Evolutionary conservation across 2,113 vertebrate species (phyloP).

Genomic region (Apodemus sylvaticus): DNA sequence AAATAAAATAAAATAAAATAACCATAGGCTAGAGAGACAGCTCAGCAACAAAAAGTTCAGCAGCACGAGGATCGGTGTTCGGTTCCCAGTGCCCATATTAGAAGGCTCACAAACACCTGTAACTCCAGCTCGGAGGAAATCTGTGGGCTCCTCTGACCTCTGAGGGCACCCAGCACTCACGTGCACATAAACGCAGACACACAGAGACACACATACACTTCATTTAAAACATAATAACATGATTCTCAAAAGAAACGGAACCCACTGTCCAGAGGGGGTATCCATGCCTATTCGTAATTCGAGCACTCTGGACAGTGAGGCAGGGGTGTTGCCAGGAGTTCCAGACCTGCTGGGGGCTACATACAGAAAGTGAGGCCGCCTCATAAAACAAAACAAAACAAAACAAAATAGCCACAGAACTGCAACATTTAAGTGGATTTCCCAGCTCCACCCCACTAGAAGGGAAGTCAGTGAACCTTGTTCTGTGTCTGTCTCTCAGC

Average conservation of each 20-base stretch:
- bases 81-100: neutral
- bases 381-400: neutral
- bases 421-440: neutral
- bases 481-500: neutral
- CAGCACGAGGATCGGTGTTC: neutral
- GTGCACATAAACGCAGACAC: neutral
- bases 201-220: neutral
- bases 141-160: neutral
- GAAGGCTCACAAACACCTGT: neutral
- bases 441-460: neutral
- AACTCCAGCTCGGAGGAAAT: too few species aligned
- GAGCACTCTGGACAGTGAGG: neutral
- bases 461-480: constrained; percentile 23
- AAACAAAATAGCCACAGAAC: neutral
- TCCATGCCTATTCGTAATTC: neutral
- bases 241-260: neutral
- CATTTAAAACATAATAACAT: neutral
- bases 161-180: neutral
- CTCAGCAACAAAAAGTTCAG: neutral
- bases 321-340: neutral
- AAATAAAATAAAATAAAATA: neutral
- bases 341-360: neutral
- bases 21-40: neutral
- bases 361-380: neutral
- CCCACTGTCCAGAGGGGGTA: neutral